Evolutionary conservation across 2,888 invertebrate genomes (phyloP).

Genomic region (Coleophora flavipennella): DNA sequence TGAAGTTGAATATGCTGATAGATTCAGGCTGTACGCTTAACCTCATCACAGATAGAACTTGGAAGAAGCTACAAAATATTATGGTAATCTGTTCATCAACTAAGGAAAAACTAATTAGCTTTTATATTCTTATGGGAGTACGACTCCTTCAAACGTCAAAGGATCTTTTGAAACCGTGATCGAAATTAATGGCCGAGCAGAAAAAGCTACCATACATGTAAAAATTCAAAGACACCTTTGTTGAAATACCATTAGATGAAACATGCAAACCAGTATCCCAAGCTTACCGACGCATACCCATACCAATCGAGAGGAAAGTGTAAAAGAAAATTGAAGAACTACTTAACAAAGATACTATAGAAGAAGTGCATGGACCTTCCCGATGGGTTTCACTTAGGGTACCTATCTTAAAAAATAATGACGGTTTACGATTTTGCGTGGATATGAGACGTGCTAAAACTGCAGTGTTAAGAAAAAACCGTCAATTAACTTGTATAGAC

Average conservation of each 20-base stretch:
- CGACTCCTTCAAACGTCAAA: slow-evolving; percentile 11
- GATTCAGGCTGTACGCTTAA: slow-evolving; percentile 19
- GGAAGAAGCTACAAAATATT: slow-evolving; percentile 11
- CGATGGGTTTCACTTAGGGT: slow-evolving; percentile 15
- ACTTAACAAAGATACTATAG: slow-evolving; percentile 12
- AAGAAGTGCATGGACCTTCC: slow-evolving; percentile 13
- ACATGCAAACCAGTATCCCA: slow-evolving; percentile 13
- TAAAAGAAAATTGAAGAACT: slow-evolving; percentile 12
- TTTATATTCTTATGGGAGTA: slow-evolving; percentile 13
- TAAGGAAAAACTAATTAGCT: slow-evolving; percentile 11
- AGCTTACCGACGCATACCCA: slow-evolving; percentile 13
- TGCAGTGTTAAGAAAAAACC: slow-evolving; percentile 15
- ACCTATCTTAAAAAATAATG: slow-evolving; percentile 9
- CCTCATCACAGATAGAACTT: slow-evolving; percentile 16
- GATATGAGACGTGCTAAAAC: slow-evolving; percentile 1
- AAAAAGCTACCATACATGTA: slow-evolving; percentile 12
- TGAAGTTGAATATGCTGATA: slow-evolving; percentile 13
- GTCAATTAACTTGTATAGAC: slow-evolving; percentile 12
- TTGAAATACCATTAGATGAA: slow-evolving; percentile 16
- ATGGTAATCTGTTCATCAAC: slow-evolving; percentile 5
- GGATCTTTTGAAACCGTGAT: slow-evolving; percentile 13
- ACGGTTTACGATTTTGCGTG: slow-evolving; percentile 1
- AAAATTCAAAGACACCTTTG: slow-evolving; percentile 14
- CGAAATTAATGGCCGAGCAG: not conserved
- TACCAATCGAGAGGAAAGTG: slow-evolving; percentile 15